Evolutionary conservation across 2,888 invertebrate genomes (phyloP).

Genomic region (Microdon myrmicae): DNA sequence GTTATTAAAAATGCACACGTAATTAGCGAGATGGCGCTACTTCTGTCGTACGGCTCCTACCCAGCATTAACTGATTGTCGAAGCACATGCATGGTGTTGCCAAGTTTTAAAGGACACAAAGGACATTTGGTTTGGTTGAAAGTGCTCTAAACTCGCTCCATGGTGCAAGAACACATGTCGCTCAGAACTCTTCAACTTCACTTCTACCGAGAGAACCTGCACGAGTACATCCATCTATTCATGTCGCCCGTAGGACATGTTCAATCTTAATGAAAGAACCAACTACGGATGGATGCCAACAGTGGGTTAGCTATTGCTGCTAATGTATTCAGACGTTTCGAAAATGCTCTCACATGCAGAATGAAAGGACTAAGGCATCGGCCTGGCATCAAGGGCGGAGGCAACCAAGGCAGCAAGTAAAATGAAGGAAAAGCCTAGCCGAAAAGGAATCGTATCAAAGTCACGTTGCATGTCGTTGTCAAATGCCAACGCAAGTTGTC

Average conservation of each 20-base stretch:
- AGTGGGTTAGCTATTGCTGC: constrained; percentile 8
- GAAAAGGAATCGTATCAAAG: constrained; percentile 43
- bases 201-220: constrained; percentile 22
- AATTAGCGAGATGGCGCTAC: constrained; percentile 51
- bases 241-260: background rate
- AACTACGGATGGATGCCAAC: background rate
- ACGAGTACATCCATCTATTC: background rate
- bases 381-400: too few relatives aligned
- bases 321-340: constrained; percentile 27
- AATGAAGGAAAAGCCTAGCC: constrained; percentile 9
- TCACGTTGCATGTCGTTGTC: constrained; percentile 51
- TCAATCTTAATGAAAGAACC: constrained; percentile 19
- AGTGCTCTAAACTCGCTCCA: constrained; percentile 20
- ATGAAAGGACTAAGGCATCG: constrained; percentile 22
- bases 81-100: constrained; percentile 34
- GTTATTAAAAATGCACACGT: constrained; percentile 52
- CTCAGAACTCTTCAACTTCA: constrained; percentile 44
- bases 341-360: constrained; percentile 38
- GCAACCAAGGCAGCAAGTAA: too few relatives aligned
- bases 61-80: constrained; percentile 23
- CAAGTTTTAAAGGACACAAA: constrained; percentile 26
- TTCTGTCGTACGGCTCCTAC: constrained; percentile 19
- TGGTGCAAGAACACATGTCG: constrained; percentile 39
- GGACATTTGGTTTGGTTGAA: constrained; percentile 34
- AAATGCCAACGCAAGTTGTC: constrained; percentile 24